A percentile compares a stretch with the other conserved stretches of the same genome.
Evolutionary conservation across 2,888 invertebrate genomes (phyloP).

Genomic region (Cheiracanthium punctorium): DNA sequence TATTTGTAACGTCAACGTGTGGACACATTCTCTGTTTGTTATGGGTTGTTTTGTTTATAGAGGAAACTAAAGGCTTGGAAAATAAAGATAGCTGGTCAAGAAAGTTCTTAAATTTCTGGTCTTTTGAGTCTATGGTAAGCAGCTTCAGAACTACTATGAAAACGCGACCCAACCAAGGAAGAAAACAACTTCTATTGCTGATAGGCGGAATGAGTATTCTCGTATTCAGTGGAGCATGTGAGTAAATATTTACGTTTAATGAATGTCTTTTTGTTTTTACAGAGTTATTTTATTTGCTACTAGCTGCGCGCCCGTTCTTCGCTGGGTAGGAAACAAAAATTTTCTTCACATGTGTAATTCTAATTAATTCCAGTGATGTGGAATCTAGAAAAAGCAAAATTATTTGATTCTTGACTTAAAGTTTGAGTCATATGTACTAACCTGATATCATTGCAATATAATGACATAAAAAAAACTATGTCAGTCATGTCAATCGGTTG

Average conservation of each 20-base stretch:
- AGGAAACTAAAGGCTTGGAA: conserved; percentile 52
- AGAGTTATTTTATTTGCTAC: no score
- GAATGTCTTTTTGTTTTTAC: no score
- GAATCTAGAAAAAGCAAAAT: no score
- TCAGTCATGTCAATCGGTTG: no score
- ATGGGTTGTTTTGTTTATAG: conserved; percentile 48
- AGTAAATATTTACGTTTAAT: conserved; percentile 19
- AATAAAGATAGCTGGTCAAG: conserved; percentile 10
- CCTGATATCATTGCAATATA: no score
- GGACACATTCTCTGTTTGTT: conserved; percentile 28
- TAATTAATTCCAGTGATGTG: no score
- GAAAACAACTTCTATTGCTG: conserved; percentile 51
- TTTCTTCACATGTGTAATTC: no score
- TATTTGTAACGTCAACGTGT: conserved; percentile 25
- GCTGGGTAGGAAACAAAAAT: no score
- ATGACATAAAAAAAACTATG: no score
- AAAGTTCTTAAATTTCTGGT: conserved; percentile 38
- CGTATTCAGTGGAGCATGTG: conserved; percentile 34
- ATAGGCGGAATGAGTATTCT: conserved; percentile 37
- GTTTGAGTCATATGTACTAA: no score
- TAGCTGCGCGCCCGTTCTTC: no score
- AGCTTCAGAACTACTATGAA: conserved; percentile 34
- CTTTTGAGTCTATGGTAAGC: conserved; percentile 3
- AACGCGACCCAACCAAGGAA: conserved; percentile 38
- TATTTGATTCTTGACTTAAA: no score